Base-by-base conservation (phyloP, 2,113 vertebrate genomes). In the Epinephelus lanceolatus region DNA sequence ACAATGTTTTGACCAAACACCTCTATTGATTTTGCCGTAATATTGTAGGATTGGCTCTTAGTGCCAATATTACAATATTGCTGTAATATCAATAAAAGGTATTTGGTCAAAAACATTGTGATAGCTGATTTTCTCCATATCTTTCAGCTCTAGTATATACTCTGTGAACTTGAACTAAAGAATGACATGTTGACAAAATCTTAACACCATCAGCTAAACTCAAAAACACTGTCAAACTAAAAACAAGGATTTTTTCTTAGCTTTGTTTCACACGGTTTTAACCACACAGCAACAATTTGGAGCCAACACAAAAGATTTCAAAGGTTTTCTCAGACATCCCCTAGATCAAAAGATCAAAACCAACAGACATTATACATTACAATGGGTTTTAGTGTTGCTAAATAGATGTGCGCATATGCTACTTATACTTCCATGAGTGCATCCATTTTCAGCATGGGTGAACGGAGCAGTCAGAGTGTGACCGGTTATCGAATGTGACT, bases 381-480 rank as follows among this genome's bases (percentile, higher is more conserved):
- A 76, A 51, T 45, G 21, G 21, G n/a, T 27, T 56, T 33, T 11
- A 37, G 61, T 45, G 61, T 63, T 51, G 14, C 60, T 68, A 78
- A 42, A 82, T 61, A 84, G n/a, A 61, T 30, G 12, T 25, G 73
- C 12, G 1, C 89, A 70, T 84, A 84, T 81, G 83, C 42, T 47
- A 15, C 67, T 81, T 52, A 30, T 18, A 71, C 62, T 70, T 85
- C 74, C 83, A 86, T 40, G 81, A 78, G 21, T 27, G 76, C 49
- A 15, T 83, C 33, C 23, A 62, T 87, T 78, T 85, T 85, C 83
- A 83, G 85, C 88, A 40, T 51, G 84, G 72, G 1, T 86, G 85
- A 81, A 19, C 75, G 59, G 57, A 78, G 76, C 80, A 76, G 76
- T 80, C 75, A 71, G 80, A 72, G 77, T 25, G 65, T 51, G 83